Conservation (phyloP, 2,888 invertebrate genomes). For the Oscheius sp. region DNA sequence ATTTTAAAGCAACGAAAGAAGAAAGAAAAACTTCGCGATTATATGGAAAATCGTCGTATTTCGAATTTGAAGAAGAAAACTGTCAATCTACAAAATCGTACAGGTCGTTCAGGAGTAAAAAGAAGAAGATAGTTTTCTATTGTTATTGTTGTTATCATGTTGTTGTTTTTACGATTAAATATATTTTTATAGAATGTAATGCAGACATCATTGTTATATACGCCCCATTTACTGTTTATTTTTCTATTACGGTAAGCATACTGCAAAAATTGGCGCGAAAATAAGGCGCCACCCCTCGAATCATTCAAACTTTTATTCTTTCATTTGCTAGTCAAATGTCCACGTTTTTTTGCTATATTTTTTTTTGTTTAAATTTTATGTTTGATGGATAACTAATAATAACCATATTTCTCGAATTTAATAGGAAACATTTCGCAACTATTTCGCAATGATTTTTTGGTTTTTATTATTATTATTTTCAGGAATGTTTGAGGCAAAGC, state of each 20-base stretch:
- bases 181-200: not conserved
- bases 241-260: not conserved
- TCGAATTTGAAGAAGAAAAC: slow-evolving; percentile 54
- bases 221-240: not conserved
- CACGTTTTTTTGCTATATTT: not conserved
- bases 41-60: slow-evolving; percentile 53
- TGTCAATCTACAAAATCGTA: not conserved
- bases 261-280: slow-evolving; percentile 11
- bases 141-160: slow-evolving; percentile 6
- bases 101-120: too few relatives aligned
- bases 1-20: slow-evolving; percentile 51
- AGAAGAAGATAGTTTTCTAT: not conserved
- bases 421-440: too few relatives aligned
- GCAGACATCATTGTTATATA: not conserved
- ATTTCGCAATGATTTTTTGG: slow-evolving; percentile 1
- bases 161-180: slow-evolving; percentile 4
- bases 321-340: not conserved
- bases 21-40: slow-evolving; percentile 57
- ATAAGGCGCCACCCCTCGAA: not conserved
- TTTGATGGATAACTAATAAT: too few relatives aligned
- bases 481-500: slow-evolving; percentile 94
- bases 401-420: too few relatives aligned
- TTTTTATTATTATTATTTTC: not conserved
- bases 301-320: not conserved
- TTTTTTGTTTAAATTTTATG: not conserved